Base-by-base conservation (phyloP, 2,113 vertebrate genomes). In the Phycodurus eques region DNA sequence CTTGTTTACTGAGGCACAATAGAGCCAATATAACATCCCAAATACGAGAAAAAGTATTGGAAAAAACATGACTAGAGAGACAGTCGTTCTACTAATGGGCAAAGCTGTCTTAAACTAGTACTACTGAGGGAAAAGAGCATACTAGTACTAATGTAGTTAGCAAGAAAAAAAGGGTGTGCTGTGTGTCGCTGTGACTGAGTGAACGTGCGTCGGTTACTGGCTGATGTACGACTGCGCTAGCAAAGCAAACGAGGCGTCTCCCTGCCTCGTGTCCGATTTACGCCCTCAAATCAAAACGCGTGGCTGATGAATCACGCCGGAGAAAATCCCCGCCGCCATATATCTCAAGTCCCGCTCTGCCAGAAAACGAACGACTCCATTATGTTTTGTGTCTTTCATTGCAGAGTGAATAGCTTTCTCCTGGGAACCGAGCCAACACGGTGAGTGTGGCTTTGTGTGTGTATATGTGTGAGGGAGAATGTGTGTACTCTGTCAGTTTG, bases 321-420 rank as follows among this genome's bases (percentile, higher is more conserved):
- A 61, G 59, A 61, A 61, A 61, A 61, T 61, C 59, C 33, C 31
- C 6, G 31, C 59, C 59, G 13, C 22, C 22, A 9, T 49, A 17
- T 47, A 27, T 66, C 22, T 31, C 44, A 8, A 47, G 43, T 66
- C 64, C 2, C 31, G n/a, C 53, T 56, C 53, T 56, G 20, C 53
- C 3, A 19, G 20, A 61, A 61, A 61, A 35, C 8, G 31, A 49
- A 57, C 46, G 33, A 67, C 69, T 76, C 44, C n/a, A 10, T 76
- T 67, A 73, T 67, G 51, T 60, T 54, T 39, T 35, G 31, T 61
- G 59, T 39, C 56, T 53, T 13, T 60, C 27, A 33, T 76, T 84
- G 33, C 77, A 93, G 92, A 83, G 33, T 91, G 76, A 90, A 85
- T 77, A 92, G 85, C 76, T 93, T 93, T 76, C 86, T 93, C 81